These are phyloP conservation scores for Lamellibrachia columna DNA, from an alignment of 2,888 invertebrate genomes.

Conservation along the genomic window DNA sequence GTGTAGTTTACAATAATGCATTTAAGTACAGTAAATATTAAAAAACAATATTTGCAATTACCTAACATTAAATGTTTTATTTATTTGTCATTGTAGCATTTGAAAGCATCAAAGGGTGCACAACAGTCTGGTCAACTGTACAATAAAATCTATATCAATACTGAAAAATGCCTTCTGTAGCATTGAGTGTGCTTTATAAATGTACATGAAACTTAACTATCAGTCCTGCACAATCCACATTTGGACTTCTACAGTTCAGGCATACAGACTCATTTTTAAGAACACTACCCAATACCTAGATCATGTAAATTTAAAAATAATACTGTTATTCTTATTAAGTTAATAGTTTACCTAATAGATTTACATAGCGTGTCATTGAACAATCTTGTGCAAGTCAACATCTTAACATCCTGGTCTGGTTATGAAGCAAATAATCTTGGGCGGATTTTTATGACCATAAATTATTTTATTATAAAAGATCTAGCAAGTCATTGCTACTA, in stretches of 20 bases:
- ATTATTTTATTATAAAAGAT: not conserved
- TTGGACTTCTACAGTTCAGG: not conserved
- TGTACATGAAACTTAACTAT: not conserved
- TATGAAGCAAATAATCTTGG: not conserved
- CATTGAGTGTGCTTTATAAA: not conserved
- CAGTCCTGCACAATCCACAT: not conserved
- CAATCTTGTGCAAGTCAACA: not conserved
- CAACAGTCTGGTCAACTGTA: not conserved
- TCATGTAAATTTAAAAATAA: not conserved
- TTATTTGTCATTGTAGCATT: constrained; percentile 16
- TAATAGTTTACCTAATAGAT: not conserved
- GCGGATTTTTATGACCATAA: not conserved
- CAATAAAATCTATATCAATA: not conserved
- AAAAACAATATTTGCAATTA: not conserved
- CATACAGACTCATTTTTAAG: not conserved
- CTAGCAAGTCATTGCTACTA: not conserved
- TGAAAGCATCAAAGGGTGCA: not conserved
- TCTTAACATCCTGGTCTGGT: not conserved
- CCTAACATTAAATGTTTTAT: not conserved
- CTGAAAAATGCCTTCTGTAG: not conserved
- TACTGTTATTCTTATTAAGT: not conserved
- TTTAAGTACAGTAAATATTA: not conserved
- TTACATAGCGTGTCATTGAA: not conserved
- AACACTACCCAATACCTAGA: not conserved
- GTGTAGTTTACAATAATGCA: not conserved